Base-by-base conservation (phyloP, 2,797 vertebrate species). In the Nothura maculosa region DNA sequence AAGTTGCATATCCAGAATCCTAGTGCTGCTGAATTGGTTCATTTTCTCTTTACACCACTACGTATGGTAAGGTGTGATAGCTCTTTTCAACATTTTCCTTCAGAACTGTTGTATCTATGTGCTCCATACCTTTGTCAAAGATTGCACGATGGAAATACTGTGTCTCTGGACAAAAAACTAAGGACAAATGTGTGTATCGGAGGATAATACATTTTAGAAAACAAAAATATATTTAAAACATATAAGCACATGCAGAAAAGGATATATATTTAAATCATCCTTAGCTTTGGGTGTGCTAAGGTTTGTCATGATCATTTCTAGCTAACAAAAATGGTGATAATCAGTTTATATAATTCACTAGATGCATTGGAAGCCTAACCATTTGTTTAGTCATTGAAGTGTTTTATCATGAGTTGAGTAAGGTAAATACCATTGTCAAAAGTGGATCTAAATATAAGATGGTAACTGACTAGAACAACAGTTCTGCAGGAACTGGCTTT, bases 1-100 rank as follows among this genome's bases (percentile, higher is more conserved):
- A 98, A 98, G 92, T 97, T 98, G n/a, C 99, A 99, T 80, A 99
- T 99, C 94, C 99, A 99, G 97, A 99, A 99, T 95, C 99, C 99
- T 0, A 99, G 99, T 54, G 98, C 99, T 30, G 83, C 97, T 22
- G 99, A 99, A 47, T 96, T 99, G 96, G 97, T 99, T n/a, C 99
- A 99, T 93, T 99, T 99, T 97, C 98, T 99, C 25, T 99, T 99
- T 90, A 98, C 98, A 3, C 99, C 99, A 2, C 98, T 99, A 70
- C 98, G 98, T 81, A 99, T 99, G 99, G 99, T 99, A 94, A 96
- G 98, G 9, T 73, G 95, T 93, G 69, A 43, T 45, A 36, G 8
- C 64, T 70, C 66, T 80, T 52, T 61, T 32, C 15, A 55, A 43
- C 14, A 6, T 64, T 85, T 92, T 24, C 12, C 38, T 68, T 82